These are phyloP conservation scores for Batillaria attramentaria DNA, from an alignment of 1,140 invertebrate genomes.

Conservation along the genomic window DNA sequence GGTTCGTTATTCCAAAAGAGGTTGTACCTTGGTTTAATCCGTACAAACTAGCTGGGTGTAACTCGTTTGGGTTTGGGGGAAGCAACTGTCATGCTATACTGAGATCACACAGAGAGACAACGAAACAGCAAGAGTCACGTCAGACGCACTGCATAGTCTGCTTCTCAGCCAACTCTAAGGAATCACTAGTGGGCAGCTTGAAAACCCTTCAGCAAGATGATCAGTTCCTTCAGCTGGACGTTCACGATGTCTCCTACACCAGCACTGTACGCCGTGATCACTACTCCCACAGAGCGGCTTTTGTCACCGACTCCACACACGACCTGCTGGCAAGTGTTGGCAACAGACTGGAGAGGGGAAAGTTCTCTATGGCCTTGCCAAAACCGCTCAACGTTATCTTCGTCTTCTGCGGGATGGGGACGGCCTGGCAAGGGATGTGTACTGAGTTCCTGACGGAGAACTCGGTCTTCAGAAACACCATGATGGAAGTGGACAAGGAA, in stretches of 20 bases:
- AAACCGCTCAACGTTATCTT: slow-evolving; percentile 49
- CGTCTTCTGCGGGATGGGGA: slow-evolving; percentile 60
- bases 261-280: slow-evolving; percentile 41
- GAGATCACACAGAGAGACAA: no score
- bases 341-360: slow-evolving; percentile 26
- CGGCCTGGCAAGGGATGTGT: slow-evolving; percentile 54
- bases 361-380: no score
- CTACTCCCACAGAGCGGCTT: slow-evolving; percentile 31
- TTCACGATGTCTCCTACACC: slow-evolving; percentile 46
- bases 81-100: slow-evolving; percentile 58
- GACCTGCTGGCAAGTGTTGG: no score
- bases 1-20: slow-evolving; percentile 49
- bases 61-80: slow-evolving; percentile 65
- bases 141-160: slow-evolving; percentile 20
- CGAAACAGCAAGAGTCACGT: no score
- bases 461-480: slow-evolving; percentile 68
- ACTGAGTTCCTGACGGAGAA: slow-evolving; percentile 19
- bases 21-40: slow-evolving; percentile 65
- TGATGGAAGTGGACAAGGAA: slow-evolving; percentile 73
- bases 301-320: no score
- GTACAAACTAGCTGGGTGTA: slow-evolving; percentile 48
- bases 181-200: slow-evolving; percentile 24
- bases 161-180: slow-evolving; percentile 28
- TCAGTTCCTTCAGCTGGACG: neutral
- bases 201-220: slow-evolving; percentile 18